A percentile compares a stretch with the other conserved stretches of the same genome.
phyloP scores from a whole-genome alignment of 30 jellyfish, hydroid and myxozoan species.

The Hydra vulgaris region DNA sequence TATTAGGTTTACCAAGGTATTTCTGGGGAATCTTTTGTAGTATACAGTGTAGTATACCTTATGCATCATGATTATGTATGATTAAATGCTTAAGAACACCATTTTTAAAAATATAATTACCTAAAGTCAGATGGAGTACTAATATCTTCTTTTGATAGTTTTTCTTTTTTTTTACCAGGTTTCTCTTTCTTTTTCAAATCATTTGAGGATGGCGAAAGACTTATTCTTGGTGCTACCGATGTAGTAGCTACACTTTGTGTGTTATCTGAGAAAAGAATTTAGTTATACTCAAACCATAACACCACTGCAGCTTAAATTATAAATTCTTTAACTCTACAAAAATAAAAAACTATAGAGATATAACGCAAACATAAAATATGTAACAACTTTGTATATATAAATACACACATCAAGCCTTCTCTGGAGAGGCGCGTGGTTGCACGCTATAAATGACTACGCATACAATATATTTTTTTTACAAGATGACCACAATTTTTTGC shows the following conservation, averaged over 20 bases:
- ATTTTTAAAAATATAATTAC: conserved; percentile 14
- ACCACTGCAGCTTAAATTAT: too few species aligned
- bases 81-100: background rate
- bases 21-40: background rate
- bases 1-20: background rate
- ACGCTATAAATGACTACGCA: too few species aligned
- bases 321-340: too few species aligned
- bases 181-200: conserved; percentile 26
- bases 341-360: too few species aligned
- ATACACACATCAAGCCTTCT: too few species aligned
- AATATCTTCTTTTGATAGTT: conserved; percentile 62
- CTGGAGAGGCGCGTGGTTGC: too few species aligned
- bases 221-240: conserved; percentile 13
- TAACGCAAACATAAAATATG: too few species aligned
- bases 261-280: background rate
- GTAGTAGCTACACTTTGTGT: background rate
- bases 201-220: conserved; percentile 21
- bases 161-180: conserved; percentile 50
- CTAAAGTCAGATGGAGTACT: conserved; percentile 86
- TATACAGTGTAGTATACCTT: too few species aligned
- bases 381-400: too few species aligned
- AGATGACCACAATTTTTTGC: too few species aligned
- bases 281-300: background rate
- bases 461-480: too few species aligned
- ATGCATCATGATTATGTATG: background rate